Base-by-base conservation (phyloP, 2,888 invertebrate species). In the Leucophenga montana region DNA sequence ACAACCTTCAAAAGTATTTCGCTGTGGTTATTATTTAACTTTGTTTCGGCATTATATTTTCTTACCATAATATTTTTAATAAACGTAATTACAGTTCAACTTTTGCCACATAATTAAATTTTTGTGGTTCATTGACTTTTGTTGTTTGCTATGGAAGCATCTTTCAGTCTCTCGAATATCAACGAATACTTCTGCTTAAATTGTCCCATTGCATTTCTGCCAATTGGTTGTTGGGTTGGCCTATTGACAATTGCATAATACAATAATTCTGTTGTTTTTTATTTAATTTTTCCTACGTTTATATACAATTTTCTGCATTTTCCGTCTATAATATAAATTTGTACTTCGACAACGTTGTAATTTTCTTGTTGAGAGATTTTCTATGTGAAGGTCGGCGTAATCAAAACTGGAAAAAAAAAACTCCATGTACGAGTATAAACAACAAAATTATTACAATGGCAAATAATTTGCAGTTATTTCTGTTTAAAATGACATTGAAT, bases 321-420 rank as follows among this genome's bases (percentile, higher is more conserved):
- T n/a, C 62, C 46, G 48, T 59, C 33, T 57, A 27, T 27, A 57
- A 27, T 57, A 27, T n/a, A 11, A 8, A 62, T 67, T 65, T 68
- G 50, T 14, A 31, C 33, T 61, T 61, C 62, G 56, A 44, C 66
- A 66, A 14, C 64, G 50, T 67, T 78, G 77, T 82, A 86, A 86
- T 86, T 86, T 86, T 86, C 84, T 83, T 83, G 85, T 80, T 86
- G 85, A 86, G 78, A 86, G 86, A 82, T 78, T 86, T 86, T 86
- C 81, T 86, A 82, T 86, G 86, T 86, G 85, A 86, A 86, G 85
- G 85, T 84, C 84, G 73, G 27, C 56, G 76, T 69, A 69, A 61
- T 79, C 77, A 78, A 77, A 71, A 73, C 69, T 72, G 68, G 67
- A 71, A 76, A 71, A 68, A 64, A 46, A 8, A 6, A 66, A 27